Evolutionary conservation across 2,113 vertebrate species (phyloP).

Genomic region (Miniopterus natalensis): DNA sequence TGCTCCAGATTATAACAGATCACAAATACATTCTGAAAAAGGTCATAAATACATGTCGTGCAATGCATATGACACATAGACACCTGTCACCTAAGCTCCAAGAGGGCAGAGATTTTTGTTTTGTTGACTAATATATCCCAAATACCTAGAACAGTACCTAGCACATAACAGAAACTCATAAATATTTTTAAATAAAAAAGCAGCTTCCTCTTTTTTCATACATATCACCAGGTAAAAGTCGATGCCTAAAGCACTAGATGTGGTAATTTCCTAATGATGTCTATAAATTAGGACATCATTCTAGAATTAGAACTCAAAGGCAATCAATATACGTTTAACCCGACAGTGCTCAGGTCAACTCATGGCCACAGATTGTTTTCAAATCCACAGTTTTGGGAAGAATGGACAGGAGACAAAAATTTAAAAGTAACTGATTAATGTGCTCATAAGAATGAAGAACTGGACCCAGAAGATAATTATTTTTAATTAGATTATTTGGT

Average conservation of each 20-base stretch:
- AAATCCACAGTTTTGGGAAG: neutral
- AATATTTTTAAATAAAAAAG: constrained; percentile 29
- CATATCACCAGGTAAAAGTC: neutral
- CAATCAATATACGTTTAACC: neutral
- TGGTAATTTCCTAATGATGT: neutral
- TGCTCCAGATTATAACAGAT: neutral
- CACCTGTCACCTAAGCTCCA: neutral
- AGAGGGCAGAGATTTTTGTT: neutral
- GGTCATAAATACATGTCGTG: neutral
- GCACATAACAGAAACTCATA: neutral
- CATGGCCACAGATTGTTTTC: neutral
- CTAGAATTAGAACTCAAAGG: neutral
- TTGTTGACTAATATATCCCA: neutral
- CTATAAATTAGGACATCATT: neutral
- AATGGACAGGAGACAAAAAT: constrained; percentile 12
- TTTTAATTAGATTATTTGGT: neutral
- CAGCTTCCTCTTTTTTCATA: neutral
- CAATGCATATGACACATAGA: neutral
- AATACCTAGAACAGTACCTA: neutral
- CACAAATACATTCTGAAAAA: neutral
- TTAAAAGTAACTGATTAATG: neutral
- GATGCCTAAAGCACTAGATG: neutral
- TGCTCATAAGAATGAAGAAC: neutral
- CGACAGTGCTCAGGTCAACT: neutral
- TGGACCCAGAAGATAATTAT: neutral